phyloP scores from a whole-genome alignment of 1,140 invertebrate species.

The Drosophila bipectinata region DNA sequence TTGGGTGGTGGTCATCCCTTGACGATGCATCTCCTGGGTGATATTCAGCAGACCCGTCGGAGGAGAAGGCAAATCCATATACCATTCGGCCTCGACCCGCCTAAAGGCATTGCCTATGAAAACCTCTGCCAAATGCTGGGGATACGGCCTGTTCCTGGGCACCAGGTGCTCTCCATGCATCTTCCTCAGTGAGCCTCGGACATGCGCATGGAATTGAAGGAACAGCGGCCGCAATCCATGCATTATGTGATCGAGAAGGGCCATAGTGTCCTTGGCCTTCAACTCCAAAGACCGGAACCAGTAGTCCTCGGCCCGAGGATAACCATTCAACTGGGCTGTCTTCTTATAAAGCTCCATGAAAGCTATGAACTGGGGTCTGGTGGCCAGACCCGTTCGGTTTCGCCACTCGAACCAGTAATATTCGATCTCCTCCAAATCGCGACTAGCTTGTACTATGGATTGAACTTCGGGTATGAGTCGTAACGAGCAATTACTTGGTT shows the following conservation, averaged over 20 bases:
- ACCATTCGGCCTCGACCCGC: slow-evolving; percentile 41
- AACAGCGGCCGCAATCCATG: slow-evolving; percentile 56
- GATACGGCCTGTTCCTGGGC: slow-evolving; percentile 55
- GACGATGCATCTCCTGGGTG: slow-evolving; percentile 56
- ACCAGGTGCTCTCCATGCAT: slow-evolving; percentile 62
- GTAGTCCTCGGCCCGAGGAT: slow-evolving; percentile 56
- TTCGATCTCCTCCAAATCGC: slow-evolving; percentile 69
- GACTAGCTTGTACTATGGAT: slow-evolving; percentile 50
- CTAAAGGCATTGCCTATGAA: slow-evolving; percentile 74
- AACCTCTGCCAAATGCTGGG: slow-evolving; percentile 72
- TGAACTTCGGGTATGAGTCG: slow-evolving; percentile 70
- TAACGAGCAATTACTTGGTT: slow-evolving; percentile 63
- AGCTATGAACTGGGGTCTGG: slow-evolving; percentile 45
- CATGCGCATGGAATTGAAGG: slow-evolving; percentile 77
- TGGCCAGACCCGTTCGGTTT: slow-evolving; percentile 45
- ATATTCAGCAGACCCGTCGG: slow-evolving; percentile 54
- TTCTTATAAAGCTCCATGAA: slow-evolving; percentile 78
- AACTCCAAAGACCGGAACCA: slow-evolving; percentile 70
- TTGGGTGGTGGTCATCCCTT: slow-evolving; percentile 56
- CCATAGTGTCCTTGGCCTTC: slow-evolving; percentile 30
- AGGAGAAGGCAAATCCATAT: slow-evolving; percentile 60
- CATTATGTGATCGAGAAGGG: slow-evolving; percentile 56
- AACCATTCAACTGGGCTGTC: slow-evolving; percentile 69
- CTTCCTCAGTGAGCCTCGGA: slow-evolving; percentile 58
- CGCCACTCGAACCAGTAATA: slow-evolving; percentile 81